Evolutionary conservation across 2,888 invertebrate species (phyloP).

Genomic region (Seira musarum): DNA sequence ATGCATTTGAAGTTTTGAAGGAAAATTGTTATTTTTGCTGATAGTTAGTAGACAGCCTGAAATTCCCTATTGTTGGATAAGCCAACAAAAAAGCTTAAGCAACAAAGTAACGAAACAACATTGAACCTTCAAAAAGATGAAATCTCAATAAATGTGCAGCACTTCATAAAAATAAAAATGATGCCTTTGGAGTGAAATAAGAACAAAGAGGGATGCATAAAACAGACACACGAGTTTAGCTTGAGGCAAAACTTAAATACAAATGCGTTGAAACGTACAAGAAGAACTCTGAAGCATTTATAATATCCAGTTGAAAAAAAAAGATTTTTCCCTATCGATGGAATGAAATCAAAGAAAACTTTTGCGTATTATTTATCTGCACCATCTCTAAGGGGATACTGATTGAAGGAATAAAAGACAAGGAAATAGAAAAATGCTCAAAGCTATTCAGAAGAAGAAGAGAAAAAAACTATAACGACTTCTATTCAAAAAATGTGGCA

Average conservation of each 20-base stretch:
- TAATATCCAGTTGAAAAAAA: constrained; percentile 36
- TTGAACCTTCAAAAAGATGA: too few relatives aligned
- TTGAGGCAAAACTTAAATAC: constrained; percentile 34
- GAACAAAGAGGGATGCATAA: constrained; percentile 16
- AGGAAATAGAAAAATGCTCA: constrained; percentile 51
- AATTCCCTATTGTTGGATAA: too few relatives aligned
- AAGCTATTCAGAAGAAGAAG: constrained; percentile 9
- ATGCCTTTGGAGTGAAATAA: too few relatives aligned
- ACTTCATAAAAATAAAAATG: too few relatives aligned
- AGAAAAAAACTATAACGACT: constrained; percentile 18
- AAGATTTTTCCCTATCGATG: constrained; percentile 22
- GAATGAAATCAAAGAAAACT: constrained; percentile 29
- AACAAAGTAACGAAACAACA: too few relatives aligned
- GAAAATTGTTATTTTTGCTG: too few relatives aligned
- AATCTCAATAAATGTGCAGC: too few relatives aligned
- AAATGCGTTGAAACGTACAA: too few relatives aligned
- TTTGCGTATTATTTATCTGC: constrained; percentile 26
- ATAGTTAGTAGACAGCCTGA: too few relatives aligned
- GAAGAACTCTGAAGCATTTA: background rate
- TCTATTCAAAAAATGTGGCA: background rate
- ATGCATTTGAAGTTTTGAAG: too few relatives aligned
- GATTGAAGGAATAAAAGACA: constrained; percentile 57
- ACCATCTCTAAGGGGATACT: constrained; percentile 30
- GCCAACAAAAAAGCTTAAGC: too few relatives aligned
- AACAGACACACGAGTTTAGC: constrained; percentile 47